Evolutionary conservation across 2,113 vertebrate species (phyloP), one percentile per base, ranked within the genome.

Genomic region (Anhinga anhinga): DNA sequence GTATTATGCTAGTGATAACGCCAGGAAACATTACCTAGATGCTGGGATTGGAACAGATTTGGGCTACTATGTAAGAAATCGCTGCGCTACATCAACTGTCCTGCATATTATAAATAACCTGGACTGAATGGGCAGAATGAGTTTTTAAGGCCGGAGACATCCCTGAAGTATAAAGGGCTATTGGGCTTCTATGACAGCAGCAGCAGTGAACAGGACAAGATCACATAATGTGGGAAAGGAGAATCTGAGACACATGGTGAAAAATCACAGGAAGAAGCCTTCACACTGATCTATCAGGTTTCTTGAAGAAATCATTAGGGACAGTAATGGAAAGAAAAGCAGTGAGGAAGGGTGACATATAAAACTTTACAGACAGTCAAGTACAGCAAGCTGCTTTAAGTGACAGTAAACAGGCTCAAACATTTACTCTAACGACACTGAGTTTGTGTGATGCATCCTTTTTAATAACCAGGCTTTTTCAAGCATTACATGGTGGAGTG

Each of bases 171-270:
- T 27, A 27, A 70, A 16, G 18, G 32, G 47, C 25, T 65, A 23
- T 25, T 42, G 11, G 38, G 49, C 58, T 55, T 63, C 76, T 59
- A 10, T 4, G 36, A 34, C 52, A 65, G 49, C 26, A 76, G 30
- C 30, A 69, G 34, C 3, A 0, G 36, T 7, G n/a, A 87, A 23
- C 50, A 45, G 38, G 22, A 63, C 29, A 40, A 56, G 47, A 42
- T 81, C 40, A 30, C 26, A 45, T 15, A 10, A 11, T 4, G 13
- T 15, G 5, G 29, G 50, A 84, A 80, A 62, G 21, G 20, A 65
- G 15, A 2, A 1, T 22, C 34, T 4, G 26, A 63, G 50, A 42
- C 1, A 0, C 19, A 22, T 23, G 32, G 45, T 44, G 45, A 38
- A 29, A 71, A 65, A 49, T 45, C 53, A 26, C 11, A 27, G 29